phyloP scores from a whole-genome alignment of 2,113 vertebrate species.

The Syngnathus typhle region DNA sequence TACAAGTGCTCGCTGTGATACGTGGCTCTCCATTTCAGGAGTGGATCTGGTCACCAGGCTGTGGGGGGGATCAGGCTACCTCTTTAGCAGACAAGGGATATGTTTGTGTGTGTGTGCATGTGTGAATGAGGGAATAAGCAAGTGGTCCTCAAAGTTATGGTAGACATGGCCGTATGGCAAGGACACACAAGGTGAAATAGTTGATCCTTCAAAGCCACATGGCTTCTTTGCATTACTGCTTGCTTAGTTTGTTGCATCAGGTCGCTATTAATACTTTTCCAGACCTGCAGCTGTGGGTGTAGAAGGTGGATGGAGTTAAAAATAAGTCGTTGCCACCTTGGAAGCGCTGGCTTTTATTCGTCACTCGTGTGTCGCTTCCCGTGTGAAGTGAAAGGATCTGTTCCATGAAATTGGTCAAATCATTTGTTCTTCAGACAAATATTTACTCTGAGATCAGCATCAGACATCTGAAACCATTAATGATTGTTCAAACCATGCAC shows the following conservation, averaged over 20 bases:
- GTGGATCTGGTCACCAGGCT: slow-evolving; percentile 24
- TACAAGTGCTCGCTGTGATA: slow-evolving; percentile 1
- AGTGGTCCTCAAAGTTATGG: slow-evolving; percentile 16
- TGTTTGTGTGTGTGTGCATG: background rate
- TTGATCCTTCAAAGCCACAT: background rate
- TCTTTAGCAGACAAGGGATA: slow-evolving; percentile 19
- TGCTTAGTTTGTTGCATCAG: background rate
- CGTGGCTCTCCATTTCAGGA: slow-evolving; percentile 50
- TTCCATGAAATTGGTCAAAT: background rate
- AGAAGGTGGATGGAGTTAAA: slow-evolving; percentile 1
- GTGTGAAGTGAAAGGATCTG: background rate
- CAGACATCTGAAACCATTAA: no score
- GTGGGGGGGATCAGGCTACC: slow-evolving; percentile 37
- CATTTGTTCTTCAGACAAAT: background rate
- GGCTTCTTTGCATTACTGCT: background rate
- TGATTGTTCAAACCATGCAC: no score
- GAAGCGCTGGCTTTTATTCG: background rate
- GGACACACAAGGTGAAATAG: slow-evolving; percentile 3
- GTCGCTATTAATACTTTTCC: slow-evolving; percentile 1
- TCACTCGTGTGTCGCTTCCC: background rate
- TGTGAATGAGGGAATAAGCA: background rate
- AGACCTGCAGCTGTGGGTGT: slow-evolving; percentile 12
- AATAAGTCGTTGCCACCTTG: background rate
- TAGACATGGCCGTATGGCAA: slow-evolving; percentile 20
- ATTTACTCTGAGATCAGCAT: no score